Evolutionary conservation across 2,888 invertebrate species (phyloP).

Genomic region (Halictus quadricinctus): DNA sequence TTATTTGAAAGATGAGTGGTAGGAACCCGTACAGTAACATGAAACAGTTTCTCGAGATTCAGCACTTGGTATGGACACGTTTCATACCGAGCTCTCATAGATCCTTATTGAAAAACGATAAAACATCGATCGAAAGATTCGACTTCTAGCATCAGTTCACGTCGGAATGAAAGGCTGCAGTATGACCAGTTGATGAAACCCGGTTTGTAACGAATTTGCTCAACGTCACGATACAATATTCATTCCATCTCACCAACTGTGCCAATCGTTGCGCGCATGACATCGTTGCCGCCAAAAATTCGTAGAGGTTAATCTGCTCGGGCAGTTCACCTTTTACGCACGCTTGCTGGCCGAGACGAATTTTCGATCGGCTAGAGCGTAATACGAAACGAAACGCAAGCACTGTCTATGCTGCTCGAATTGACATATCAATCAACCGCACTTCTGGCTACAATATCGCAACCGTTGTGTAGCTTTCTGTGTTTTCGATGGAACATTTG

Average conservation of each 20-base stretch:
- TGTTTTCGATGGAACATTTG: not conserved
- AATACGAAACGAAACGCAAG: conserved; percentile 27
- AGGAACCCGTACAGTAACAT: not conserved
- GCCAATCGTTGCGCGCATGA: not conserved
- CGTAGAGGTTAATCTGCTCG: conserved; percentile 21
- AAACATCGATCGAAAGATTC: not conserved
- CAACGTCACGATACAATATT: conserved; percentile 1
- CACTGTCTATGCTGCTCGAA: not conserved
- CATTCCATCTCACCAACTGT: not conserved
- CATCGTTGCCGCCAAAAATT: conserved; percentile 4
- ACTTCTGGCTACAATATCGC: not conserved
- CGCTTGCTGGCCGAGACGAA: conserved; percentile 19
- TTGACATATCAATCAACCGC: not conserved
- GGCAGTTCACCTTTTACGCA: conserved; percentile 12
- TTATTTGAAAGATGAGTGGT: not conserved
- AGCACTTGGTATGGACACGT: not conserved
- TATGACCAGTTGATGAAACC: not conserved
- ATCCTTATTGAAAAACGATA: conserved; percentile 4
- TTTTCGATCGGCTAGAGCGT: conserved; percentile 21
- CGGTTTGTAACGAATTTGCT: conserved; percentile 9
- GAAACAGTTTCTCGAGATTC: not conserved
- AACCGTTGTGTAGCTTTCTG: no score
- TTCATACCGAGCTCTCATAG: not conserved
- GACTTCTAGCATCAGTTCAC: no score
- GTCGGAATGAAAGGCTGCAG: conserved; percentile 15